These are phyloP conservation scores for Macropus fuliginosus DNA, from an alignment of 2,797 vertebrate species.

Conservation along the genomic window DNA sequence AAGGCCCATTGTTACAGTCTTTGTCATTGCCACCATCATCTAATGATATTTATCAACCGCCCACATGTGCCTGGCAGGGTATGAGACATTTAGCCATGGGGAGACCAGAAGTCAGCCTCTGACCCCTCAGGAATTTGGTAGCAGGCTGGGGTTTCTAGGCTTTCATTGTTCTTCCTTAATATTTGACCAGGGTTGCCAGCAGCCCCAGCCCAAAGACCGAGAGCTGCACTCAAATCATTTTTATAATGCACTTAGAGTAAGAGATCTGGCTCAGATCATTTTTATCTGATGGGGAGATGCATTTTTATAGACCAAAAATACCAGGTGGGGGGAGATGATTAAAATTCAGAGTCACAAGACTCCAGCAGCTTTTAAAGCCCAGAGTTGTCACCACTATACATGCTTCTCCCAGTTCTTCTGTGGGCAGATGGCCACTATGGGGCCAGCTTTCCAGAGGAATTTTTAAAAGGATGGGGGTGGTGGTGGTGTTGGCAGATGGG, in stretches of 20 bases:
- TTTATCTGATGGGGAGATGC: neutral
- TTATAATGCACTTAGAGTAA: neutral
- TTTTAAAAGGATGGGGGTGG: slow-evolving; percentile 8
- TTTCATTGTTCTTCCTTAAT: slow-evolving; percentile 75
- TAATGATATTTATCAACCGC: slow-evolving; percentile 77
- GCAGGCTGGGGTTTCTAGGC: slow-evolving; percentile 57
- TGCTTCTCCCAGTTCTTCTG: neutral
- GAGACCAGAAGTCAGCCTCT: slow-evolving; percentile 62
- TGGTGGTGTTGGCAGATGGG: neutral
- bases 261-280: neutral
- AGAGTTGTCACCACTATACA: neutral
- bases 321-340: neutral
- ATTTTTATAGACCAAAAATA: slow-evolving; percentile 6
- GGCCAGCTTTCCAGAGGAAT: slow-evolving; percentile 24
- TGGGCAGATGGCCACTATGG: neutral
- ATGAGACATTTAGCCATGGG: slow-evolving; percentile 59
- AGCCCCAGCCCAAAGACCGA: neutral
- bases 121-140: slow-evolving; percentile 77
- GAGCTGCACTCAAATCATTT: neutral
- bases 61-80: slow-evolving; percentile 56
- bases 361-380: slow-evolving; percentile 9
- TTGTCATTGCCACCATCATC: slow-evolving; percentile 55
- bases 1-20: slow-evolving; percentile 66
- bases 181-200: slow-evolving; percentile 22
- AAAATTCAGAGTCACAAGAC: neutral